Base-by-base conservation (phyloP, 2,113 vertebrate species). In the Ammodytes dubius region DNA sequence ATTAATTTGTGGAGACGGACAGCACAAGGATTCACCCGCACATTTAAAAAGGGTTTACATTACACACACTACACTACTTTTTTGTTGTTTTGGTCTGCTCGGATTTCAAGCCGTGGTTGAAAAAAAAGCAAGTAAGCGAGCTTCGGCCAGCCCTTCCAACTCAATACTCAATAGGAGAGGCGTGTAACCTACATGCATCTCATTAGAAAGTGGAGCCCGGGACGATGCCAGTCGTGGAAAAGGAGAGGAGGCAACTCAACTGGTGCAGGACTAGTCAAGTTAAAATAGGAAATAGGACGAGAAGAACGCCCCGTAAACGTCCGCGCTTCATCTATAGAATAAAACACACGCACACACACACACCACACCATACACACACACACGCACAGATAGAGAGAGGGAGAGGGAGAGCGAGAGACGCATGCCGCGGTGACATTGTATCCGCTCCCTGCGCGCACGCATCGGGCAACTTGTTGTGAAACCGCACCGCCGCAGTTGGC, bases 121-220 rank as follows among this genome's bases (percentile, higher is more conserved):
- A 96, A 96, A 95, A 95, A 95, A 96, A 96, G 95, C 96, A 95
- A 95, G 95, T 96, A 49, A 56, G 42, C 63, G 12, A 70, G 88
- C 79, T 85, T 27, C 27, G 27, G 27, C 27, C 27, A 27, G 27
- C 27, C 27, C 27, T 27, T 27, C 27, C 27, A 27, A 27, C 2
- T 27, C 27, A 27, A 27, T 27, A 84, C 88, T 88, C 84, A 87
- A 85, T 77, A 80, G 85, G 71, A 85, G 83, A 85, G 59, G 95
- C 75, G 96, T 96, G 96, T 96, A 97, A 97, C 97, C 96, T 97
- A 97, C 96, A 97, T 97, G 97, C 96, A 97, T 97, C 95, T 97
- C 96, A 97, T 97, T 97, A 97, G 85, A 84, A 87, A 91, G 88
- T 86, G 81, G 87, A 90, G 76, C 81, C 77, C 53, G 84, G 86